Base-by-base conservation (phyloP, 1,140 invertebrate species). In the Lutraria rhynchaena region DNA sequence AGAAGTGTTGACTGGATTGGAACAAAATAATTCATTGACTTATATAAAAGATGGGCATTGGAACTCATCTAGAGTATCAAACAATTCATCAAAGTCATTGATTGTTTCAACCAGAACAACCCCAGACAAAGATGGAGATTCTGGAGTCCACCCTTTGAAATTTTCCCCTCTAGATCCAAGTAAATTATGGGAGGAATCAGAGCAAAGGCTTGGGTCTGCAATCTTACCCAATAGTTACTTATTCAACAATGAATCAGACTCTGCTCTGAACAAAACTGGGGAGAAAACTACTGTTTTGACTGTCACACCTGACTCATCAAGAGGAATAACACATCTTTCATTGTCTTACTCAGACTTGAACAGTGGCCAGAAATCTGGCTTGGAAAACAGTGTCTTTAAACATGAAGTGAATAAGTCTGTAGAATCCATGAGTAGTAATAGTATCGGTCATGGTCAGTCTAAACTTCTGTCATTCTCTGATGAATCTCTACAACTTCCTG, bases 91-190 rank as follows among this genome's bases (percentile, higher is more conserved):
- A 15, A 46, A 35, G 46, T 75, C 73, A 1, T 49, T 75, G 57
- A 60, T 61, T 9, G n/a, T 46, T 13, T 67, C 63, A 31, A 24
- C 33, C n/a, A 65, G 24, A n/a, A 22, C 71, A n/a, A 29, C 55
- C 37, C 55, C 37, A 19, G 37, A 33, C 29, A 17, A 33, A 41
- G 17, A 67, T 27, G 33, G 24, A n/a, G 31, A 0, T 19, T 15
- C 19, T 29, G 35, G 33, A 13, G 35, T 51, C 11, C 63, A 63
- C 9, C 74, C 75, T 35, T 22, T 58, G 9, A 57, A 24, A 29
- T 57, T 83, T 11, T 87, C 86, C 22, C 86, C 86, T 3, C 71
- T 87, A n/a, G 86, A 87, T 67, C 71, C 83, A 33, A 75, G 65
- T 9, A 87, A 84, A 61, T 67, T 87, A 27, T 86, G 84, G 83